Evolutionary conservation across 1,140 invertebrate genomes (phyloP).

Genomic region (Steinernema feltiae): DNA sequence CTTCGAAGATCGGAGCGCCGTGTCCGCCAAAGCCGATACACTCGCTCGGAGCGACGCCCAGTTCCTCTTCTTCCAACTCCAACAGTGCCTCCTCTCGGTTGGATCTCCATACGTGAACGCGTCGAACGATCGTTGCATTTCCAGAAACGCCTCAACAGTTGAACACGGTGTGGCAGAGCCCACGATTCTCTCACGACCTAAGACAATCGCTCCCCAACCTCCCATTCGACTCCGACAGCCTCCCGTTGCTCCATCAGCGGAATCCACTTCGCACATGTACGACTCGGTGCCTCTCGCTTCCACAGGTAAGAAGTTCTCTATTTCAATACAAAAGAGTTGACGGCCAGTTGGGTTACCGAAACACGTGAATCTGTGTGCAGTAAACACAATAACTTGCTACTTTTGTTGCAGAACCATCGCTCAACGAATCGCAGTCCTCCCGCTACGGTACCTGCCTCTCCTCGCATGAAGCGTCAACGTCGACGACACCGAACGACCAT

Average conservation of each 20-base stretch:
- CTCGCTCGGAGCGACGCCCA: neutral
- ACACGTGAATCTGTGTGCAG: no score
- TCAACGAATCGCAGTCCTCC: neutral
- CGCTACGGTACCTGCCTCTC: neutral
- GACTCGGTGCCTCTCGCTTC: slow-evolving; percentile 15
- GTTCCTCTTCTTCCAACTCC: slow-evolving; percentile 24
- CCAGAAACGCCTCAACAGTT: slow-evolving; percentile 23
- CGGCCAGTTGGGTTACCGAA: no score
- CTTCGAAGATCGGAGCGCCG: slow-evolving; percentile 32
- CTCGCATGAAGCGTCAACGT: no score
- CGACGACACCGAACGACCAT: neutral
- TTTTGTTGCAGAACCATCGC: neutral
- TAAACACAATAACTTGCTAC: no score
- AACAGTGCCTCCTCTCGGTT: slow-evolving; percentile 13
- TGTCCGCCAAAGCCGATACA: slow-evolving; percentile 44
- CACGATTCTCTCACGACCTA: slow-evolving; percentile 26
- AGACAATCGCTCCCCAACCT: slow-evolving; percentile 17
- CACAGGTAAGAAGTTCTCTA: neutral
- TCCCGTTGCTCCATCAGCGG: neutral
- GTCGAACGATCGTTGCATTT: slow-evolving; percentile 2
- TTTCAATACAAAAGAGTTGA: neutral
- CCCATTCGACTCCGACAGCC: neutral
- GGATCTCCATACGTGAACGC: slow-evolving; percentile 17
- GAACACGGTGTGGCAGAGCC: slow-evolving; percentile 22
- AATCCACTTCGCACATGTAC: slow-evolving; percentile 17